These are phyloP conservation scores for Dynastes maya DNA, from an alignment of 2,888 invertebrate genomes.

Conservation along the genomic window DNA sequence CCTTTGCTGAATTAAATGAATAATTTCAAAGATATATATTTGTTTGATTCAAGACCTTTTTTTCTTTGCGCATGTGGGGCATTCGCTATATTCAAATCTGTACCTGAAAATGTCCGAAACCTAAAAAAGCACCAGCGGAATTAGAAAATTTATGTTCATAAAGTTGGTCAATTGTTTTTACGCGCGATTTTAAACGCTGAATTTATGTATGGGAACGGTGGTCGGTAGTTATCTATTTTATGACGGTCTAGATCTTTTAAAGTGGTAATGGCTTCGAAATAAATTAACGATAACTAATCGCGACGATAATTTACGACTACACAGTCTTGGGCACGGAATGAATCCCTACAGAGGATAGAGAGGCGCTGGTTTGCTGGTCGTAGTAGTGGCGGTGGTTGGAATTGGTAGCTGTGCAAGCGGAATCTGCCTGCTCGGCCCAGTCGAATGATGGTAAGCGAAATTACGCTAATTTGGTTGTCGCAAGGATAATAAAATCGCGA, in stretches of 20 bases:
- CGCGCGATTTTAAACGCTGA: not conserved
- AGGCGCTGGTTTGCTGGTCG: too few species aligned
- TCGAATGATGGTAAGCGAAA: not conserved
- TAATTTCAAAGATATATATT: too few species aligned
- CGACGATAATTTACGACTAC: conserved; percentile 2
- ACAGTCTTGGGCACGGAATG: not conserved
- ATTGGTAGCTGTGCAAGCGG: not conserved
- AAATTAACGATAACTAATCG: conserved; percentile 33
- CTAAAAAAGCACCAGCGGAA: too few species aligned
- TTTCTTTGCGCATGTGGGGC: too few species aligned
- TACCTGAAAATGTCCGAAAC: too few species aligned
- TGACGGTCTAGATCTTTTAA: conserved; percentile 19
- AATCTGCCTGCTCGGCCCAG: not conserved
- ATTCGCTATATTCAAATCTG: too few species aligned
- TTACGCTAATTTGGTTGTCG: conserved; percentile 23
- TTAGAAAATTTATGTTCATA: not conserved
- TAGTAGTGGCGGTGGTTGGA: too few species aligned
- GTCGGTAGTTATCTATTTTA: conserved; percentile 15
- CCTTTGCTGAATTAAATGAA: too few species aligned
- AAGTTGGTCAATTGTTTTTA: conserved; percentile 12
- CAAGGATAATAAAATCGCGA: not conserved
- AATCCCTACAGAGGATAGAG: not conserved
- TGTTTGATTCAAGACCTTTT: too few species aligned
- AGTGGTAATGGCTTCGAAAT: conserved; percentile 21
- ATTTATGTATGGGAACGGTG: not conserved